Base-by-base conservation (phyloP, 1,140 invertebrate genomes). In the Drosophila orena region DNA sequence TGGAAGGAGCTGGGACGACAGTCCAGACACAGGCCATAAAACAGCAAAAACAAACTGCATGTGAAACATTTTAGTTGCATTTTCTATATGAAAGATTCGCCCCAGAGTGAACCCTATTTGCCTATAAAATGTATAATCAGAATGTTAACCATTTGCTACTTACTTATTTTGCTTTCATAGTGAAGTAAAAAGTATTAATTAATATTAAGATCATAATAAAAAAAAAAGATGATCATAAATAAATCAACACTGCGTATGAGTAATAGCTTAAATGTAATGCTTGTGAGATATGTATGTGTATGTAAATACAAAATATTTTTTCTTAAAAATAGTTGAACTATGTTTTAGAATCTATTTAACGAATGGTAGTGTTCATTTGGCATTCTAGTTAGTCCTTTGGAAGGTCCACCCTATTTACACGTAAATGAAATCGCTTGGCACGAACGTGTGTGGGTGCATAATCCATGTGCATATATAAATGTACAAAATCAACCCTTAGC, bases 11-110 rank as follows among this genome's bases (percentile, higher is more conserved):
- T 34, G 58, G 30, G 24, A 43, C 54, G 55, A 37, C 60, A 61
- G 79, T 40, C 81, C 79, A 78, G 68, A 73, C 69, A 66, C 69
- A 69, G 73, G 35, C 74, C 73, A 81, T 88, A 88, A 86, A 81
- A 79, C 61, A 69, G 84, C 83, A 78, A 78, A 77, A 88, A 88
- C 85, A 88, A 81, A 72, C 64, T 88, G 74, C 70, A 76, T 77
- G 66, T 70, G 74, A 88, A 86, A 75, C 83, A 86, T 86, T 86
- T 86, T 86, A 86, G 83, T 86, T 86, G 83, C 83, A 86, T 88
- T 88, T 86, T 88, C 83, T 88, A 86, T 79, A 88, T 86, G 78
- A 70, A 68, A 70, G 56, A 62, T 65, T 27, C 20, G 20, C 8
- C 15, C 4, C 30, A 17, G 35, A 30, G 60, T 68, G 64, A 24